These are phyloP conservation scores for Malaclemys terrapin DNA, from an alignment of 2,113 vertebrate species.

Conservation along the genomic window DNA sequence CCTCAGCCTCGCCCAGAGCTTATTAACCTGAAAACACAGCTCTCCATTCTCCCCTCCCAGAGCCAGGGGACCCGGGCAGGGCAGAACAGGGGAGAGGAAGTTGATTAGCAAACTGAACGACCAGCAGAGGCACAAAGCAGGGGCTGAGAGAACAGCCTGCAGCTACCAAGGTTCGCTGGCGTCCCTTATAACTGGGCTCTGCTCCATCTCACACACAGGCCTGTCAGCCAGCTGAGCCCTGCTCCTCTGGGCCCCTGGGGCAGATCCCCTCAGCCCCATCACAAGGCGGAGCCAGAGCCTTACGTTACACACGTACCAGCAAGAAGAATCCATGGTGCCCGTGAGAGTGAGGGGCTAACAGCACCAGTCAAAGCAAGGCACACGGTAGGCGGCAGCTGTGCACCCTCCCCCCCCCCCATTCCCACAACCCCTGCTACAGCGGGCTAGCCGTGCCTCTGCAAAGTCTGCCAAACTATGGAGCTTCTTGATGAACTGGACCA, in stretches of 20 bases:
- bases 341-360: background rate
- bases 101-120: conserved; percentile 59
- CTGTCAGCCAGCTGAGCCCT: background rate
- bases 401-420: rapidly evolving
- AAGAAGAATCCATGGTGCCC: background rate
- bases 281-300: too few relatives aligned
- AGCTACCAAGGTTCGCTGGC: background rate
- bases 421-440: too few relatives aligned
- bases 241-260: background rate
- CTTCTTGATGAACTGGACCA: background rate
- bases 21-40: rapidly evolving
- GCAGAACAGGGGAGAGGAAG: conserved; percentile 55
- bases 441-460: background rate
- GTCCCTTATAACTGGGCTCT: rapidly evolving
- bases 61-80: background rate
- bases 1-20: background rate
- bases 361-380: too few relatives aligned
- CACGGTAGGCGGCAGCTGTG: rapidly evolving
- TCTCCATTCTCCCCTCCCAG: rapidly evolving
- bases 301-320: rapidly evolving
- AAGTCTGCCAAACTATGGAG: background rate
- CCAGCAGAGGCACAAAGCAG: background rate
- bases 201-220: rapidly evolving
- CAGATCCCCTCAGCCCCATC: background rate
- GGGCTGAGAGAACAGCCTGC: background rate